phyloP scores from a whole-genome alignment of 2,888 invertebrate species.

The Rutpela maculata region DNA sequence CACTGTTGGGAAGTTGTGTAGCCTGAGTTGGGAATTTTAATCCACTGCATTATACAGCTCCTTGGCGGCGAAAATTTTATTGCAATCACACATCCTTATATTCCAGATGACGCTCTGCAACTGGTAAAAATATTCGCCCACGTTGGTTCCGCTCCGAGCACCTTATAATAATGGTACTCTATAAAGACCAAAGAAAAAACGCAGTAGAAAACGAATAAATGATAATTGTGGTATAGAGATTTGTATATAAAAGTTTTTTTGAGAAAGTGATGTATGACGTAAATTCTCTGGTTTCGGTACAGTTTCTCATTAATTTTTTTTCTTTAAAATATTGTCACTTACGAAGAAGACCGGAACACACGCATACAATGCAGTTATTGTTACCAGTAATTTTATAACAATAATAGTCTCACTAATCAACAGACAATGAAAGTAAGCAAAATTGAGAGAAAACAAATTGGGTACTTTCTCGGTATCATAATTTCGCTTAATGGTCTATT shows the following conservation, averaged over 20 bases:
- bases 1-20: no score
- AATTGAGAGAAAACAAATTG: background rate
- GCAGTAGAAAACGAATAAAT: no score
- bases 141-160: no score
- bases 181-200: no score
- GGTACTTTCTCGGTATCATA: constrained; percentile 15
- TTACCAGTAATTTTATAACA: constrained; percentile 16
- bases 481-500: constrained; percentile 7
- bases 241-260: background rate
- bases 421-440: constrained; percentile 18
- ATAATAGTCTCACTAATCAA: constrained; percentile 11
- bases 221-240: no score
- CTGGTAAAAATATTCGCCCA: no score
- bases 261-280: constrained; percentile 19
- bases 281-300: background rate
- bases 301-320: constrained; percentile 3
- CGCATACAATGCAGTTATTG: background rate
- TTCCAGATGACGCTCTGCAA: no score
- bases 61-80: no score
- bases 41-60: no score
- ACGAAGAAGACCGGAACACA: constrained; percentile 24
- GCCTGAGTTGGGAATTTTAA: no score
- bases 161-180: no score
- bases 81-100: no score
- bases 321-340: background rate